phyloP scores from a whole-genome alignment of 2,888 invertebrate genomes.

The Tetanocera ferruginea region DNA sequence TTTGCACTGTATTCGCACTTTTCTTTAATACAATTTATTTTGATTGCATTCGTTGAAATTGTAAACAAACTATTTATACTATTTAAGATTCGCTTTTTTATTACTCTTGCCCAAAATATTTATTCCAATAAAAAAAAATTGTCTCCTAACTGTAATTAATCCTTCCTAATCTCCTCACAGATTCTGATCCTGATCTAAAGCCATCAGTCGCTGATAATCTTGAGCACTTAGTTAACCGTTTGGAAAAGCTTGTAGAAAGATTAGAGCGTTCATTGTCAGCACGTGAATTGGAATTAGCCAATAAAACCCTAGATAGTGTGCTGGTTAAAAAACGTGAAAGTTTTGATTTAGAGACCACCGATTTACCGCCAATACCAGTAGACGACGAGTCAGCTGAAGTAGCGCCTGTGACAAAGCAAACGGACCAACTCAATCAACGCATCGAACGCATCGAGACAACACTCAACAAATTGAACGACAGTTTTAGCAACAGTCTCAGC shows the following conservation, averaged over 20 bases:
- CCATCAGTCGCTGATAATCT: conserved; percentile 74
- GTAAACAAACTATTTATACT: too few relatives aligned
- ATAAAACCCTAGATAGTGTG: conserved; percentile 59
- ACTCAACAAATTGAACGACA: conserved; percentile 59
- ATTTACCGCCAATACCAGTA: conserved; percentile 55
- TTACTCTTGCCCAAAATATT: too few relatives aligned
- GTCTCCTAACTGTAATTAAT: not conserved
- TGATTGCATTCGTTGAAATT: too few relatives aligned
- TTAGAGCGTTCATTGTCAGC: conserved; percentile 74
- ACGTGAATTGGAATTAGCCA: conserved; percentile 62
- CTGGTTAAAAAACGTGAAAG: conserved; percentile 58
- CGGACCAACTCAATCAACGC: conserved; percentile 54
- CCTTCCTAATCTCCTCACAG: conserved; percentile 57
- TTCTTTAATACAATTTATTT: too few relatives aligned
- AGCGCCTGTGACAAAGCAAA: conserved; percentile 43
- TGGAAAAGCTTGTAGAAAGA: conserved; percentile 82
- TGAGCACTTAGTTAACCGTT: conserved; percentile 78
- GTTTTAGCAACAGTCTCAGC: conserved; percentile 53
- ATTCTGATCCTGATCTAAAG: conserved; percentile 71
- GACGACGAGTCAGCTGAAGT: conserved; percentile 39
- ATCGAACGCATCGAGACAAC: conserved; percentile 59
- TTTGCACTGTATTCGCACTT: too few relatives aligned
- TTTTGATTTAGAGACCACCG: conserved; percentile 58
- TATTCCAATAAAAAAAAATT: too few relatives aligned
- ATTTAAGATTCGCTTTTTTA: too few relatives aligned